Percentiles rank a stretch among this genome's conserved stretches.
phyloP scores from a whole-genome alignment of 2,888 invertebrate genomes.

The Lissocephala sabroskyi region DNA sequence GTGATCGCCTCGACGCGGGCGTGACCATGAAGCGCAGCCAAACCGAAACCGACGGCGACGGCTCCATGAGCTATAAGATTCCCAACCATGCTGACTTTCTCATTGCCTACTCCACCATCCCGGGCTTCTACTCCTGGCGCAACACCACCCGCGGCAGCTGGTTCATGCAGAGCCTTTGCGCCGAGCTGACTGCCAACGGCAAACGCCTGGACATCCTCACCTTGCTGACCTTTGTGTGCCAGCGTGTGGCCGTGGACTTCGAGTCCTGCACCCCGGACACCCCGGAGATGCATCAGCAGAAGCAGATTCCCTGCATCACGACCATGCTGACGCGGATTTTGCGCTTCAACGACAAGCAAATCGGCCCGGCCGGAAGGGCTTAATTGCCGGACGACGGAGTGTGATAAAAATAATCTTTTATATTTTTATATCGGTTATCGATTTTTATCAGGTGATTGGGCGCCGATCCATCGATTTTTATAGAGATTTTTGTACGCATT shows the following conservation, averaged over 20 bases:
- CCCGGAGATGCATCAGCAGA: constrained; percentile 87
- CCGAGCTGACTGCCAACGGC: constrained; percentile 83
- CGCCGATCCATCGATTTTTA: too few species aligned
- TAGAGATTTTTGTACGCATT: too few species aligned
- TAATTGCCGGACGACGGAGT: constrained; percentile 22
- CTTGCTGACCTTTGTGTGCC: constrained; percentile 87
- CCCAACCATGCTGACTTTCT: constrained; percentile 94
- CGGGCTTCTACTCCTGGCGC: constrained; percentile 95
- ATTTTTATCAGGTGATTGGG: too few species aligned
- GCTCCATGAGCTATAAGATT: constrained; percentile 81
- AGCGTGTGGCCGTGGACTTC: constrained; percentile 90
- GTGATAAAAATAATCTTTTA: not conserved
- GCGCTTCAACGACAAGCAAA: constrained; percentile 76
- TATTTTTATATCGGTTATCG: too few species aligned
- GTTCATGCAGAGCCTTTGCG: constrained; percentile 94
- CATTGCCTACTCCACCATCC: constrained; percentile 93
- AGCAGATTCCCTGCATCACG: constrained; percentile 95
- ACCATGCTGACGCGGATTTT: constrained; percentile 90
- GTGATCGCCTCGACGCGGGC: constrained; percentile 87
- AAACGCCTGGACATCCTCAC: constrained; percentile 86
- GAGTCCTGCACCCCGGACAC: constrained; percentile 90
- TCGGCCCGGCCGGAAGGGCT: constrained; percentile 34
- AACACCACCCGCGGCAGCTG: constrained; percentile 95
- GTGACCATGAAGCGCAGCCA: constrained; percentile 74
- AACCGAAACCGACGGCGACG: constrained; percentile 82